Conservation (phyloP, 2,888 invertebrate species). For the Dioctria rufipes region DNA sequence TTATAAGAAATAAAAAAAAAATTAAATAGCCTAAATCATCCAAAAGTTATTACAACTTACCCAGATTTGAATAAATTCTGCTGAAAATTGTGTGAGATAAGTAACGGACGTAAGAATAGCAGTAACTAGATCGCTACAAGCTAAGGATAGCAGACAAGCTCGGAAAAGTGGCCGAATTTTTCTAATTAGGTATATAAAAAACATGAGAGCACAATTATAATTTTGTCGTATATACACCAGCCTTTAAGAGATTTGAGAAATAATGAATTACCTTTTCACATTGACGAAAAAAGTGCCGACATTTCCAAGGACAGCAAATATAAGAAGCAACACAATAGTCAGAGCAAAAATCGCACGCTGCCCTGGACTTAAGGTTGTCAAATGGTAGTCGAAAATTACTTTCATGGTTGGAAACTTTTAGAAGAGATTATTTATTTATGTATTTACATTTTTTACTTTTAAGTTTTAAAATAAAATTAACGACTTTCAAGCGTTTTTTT, state of each 20-base stretch:
- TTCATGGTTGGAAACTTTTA: background rate
- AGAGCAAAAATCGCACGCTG: conserved; percentile 44
- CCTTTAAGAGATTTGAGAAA: too few relatives aligned
- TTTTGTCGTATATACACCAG: too few relatives aligned
- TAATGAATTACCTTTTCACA: conserved; percentile 56
- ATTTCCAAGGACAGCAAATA: conserved; percentile 59
- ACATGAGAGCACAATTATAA: background rate
- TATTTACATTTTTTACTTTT: too few relatives aligned
- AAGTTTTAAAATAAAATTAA: too few relatives aligned
- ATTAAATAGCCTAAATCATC: too few relatives aligned
- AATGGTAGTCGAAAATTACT: conserved; percentile 33
- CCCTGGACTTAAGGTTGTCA: conserved; percentile 18
- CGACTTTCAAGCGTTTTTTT: too few relatives aligned
- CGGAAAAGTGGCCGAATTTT: conserved; percentile 74
- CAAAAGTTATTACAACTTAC: conserved; percentile 61
- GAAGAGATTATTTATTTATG: too few relatives aligned
- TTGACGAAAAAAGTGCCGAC: conserved; percentile 58
- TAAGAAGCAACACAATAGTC: conserved; percentile 47
- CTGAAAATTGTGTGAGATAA: conserved; percentile 65
- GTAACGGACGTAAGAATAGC: conserved; percentile 63
- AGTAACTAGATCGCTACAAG: conserved; percentile 72
- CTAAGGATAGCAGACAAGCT: conserved; percentile 72
- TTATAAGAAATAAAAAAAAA: background rate
- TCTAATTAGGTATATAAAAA: conserved; percentile 62
- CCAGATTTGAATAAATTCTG: conserved; percentile 66